Base-by-base conservation (phyloP, 2,797 vertebrate genomes). In the Pterois miles region DNA sequence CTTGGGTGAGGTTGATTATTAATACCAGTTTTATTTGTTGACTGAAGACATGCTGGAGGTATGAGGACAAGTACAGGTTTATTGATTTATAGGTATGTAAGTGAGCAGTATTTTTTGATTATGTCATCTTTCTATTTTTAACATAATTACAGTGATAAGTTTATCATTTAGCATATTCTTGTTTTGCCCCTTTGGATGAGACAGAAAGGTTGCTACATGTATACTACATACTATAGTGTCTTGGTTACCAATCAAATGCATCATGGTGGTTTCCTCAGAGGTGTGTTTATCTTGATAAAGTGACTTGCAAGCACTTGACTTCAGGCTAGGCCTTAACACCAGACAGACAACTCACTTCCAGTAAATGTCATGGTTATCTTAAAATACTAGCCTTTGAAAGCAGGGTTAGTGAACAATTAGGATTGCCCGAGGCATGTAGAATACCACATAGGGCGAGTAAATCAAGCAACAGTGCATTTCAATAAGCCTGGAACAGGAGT, bases 1-100 rank as follows among this genome's bases (percentile, higher is more conserved):
- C 65, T 60, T 67, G 59, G 64, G 11, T 9, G 4, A 71, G 63
- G 85, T 92, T 89, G 79, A 91, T 89, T 82, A 91, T 91, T 89
- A 92, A 89, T 82, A 40, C 40, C 6, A 20, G 40, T 65, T 78
- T 69, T 59, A 79, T 82, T 80, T 76, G 43, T 54, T 63, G 52
- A 27, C 64, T 38, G 63, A 71, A 81, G 14, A 67, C 23, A 33
- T 52, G 8, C 10, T 50, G 38, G 38, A 60, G 10, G 11, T 62
- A 59, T 20, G n/a, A 43, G 36, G 4, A 8, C 31, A 57, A 63
- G n/a, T 20, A 56, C 3, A 5, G 48, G 54, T 83, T 83, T 74
- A 82, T 89, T 66, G 50, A 76, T 87, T 78, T 73, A 81, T 69
- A 71, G n/a, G 27, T 40, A 46, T 64, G 65, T 36, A 31, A 40